Base-by-base conservation (phyloP, 2,797 vertebrate genomes). In the Graptemys geographica region DNA sequence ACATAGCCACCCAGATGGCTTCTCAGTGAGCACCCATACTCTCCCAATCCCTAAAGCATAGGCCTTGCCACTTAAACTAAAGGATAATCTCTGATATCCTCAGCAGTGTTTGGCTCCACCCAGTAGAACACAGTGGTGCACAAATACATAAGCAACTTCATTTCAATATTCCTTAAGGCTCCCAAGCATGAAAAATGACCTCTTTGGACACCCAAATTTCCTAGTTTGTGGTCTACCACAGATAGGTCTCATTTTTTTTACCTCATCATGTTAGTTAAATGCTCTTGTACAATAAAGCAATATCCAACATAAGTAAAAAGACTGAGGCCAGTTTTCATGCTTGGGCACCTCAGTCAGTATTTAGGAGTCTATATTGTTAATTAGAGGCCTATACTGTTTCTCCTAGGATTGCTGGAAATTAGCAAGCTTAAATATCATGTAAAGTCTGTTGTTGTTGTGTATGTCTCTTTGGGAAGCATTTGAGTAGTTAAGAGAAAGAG, bases 301-400 rank as follows among this genome's bases (percentile, higher is more conserved):
- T 65, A 65, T 65, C 62, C 31, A 33, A n/a, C 4, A 4, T 65
- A 65, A 65, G 33, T n/a, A 65, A n/a, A 1, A 2, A 88, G 2
- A 0, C 0, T 11, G 31, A 91, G n/a, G 3, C 3, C 47, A 13
- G 2, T 51, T 1, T 31, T 79, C 4, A 0, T 23, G 55, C 5
- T 3, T 3, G 2, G 62, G 33, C 16, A 65, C 16, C 33, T 65
- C 31, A 65, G 31, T n/a, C 16, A 65, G 33, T n/a, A 19, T n/a
- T n/a, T 65, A 65, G 33, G 62, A 65, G 62, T 13, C 33, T 65
- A n/a, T 65, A n/a, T 16, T 65, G 33, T 65, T 15, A 9, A 65
- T 62, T 33, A 62, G 59, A 33, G 31, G 13, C 31, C 59, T 62
- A 8, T 16, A 33, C 59, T 16, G 33, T 33, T 65, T n/a, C 62